phyloP scores from a whole-genome alignment of 2,797 vertebrate genomes.

The Enteromius trimaculatus region DNA sequence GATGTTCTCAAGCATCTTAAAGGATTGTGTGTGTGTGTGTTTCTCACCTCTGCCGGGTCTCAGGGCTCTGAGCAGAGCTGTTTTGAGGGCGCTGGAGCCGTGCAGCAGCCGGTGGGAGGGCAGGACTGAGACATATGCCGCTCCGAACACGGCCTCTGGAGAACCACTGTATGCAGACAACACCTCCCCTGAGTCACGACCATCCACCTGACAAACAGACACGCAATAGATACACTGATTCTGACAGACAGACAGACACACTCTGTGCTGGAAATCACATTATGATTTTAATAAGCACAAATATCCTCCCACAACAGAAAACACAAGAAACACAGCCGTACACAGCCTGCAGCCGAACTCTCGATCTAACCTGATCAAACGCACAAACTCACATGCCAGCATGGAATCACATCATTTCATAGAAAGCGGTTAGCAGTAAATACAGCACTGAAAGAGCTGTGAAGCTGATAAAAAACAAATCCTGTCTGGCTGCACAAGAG shows the following conservation, averaged over 20 bases:
- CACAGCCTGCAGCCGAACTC: slow-evolving; percentile 29
- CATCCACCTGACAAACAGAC: slow-evolving; percentile 79
- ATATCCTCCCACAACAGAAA: slow-evolving; percentile 25
- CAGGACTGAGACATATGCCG: slow-evolving; percentile 87
- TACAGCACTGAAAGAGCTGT: background rate
- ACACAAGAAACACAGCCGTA: background rate
- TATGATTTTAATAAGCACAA: slow-evolving; percentile 53
- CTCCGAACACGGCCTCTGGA: slow-evolving; percentile 90
- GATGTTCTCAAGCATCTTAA: background rate
- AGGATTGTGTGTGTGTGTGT: background rate
- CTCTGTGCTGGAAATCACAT: slow-evolving; percentile 44
- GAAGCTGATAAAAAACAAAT: background rate
- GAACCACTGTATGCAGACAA: slow-evolving; percentile 86
- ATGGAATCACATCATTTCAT: slow-evolving; percentile 7
- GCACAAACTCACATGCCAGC: slow-evolving; percentile 1
- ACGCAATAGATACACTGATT: slow-evolving; percentile 3
- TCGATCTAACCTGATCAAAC: slow-evolving; percentile 11
- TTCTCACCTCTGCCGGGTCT: slow-evolving; percentile 82
- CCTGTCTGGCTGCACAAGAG: background rate
- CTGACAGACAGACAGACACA: background rate
- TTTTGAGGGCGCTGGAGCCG: slow-evolving; percentile 80
- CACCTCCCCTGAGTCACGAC: slow-evolving; percentile 82
- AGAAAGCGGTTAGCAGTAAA: slow-evolving; percentile 2
- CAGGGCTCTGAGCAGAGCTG: slow-evolving; percentile 74
- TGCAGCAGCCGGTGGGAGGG: slow-evolving; percentile 87